phyloP scores from a whole-genome alignment of 2,113 vertebrate genomes.

The Anguilla rostrata region DNA sequence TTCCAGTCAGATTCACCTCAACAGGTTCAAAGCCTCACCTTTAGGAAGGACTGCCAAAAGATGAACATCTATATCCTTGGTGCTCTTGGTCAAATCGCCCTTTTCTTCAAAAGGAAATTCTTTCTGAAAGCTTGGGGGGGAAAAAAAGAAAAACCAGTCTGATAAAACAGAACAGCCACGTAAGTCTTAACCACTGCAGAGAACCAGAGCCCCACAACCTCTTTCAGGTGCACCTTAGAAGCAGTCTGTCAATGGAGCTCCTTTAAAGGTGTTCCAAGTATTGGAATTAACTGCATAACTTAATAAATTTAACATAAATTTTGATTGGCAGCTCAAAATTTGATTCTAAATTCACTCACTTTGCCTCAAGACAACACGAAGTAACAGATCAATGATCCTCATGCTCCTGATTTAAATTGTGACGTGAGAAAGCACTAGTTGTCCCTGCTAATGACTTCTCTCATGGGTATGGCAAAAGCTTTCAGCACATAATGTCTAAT shows the following conservation, averaged over 20 bases:
- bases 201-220: neutral
- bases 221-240: conserved; percentile 2
- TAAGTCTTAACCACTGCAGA: conserved; percentile 30
- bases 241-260: neutral
- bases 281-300: neutral
- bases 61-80: conserved; percentile 80
- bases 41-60: conserved; percentile 82
- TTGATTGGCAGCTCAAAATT: neutral
- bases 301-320: neutral
- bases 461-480: neutral
- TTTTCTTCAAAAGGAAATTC: conserved; percentile 75
- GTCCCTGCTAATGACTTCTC: neutral
- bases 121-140: conserved; percentile 81
- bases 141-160: conserved; percentile 13
- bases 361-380: neutral
- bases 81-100: conserved; percentile 73
- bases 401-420: neutral
- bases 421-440: neutral
- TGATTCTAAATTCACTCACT: neutral
- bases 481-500: neutral
- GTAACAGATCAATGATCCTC: neutral
- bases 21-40: conserved; percentile 67
- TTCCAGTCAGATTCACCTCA: neutral
- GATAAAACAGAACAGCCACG: conserved; percentile 38
- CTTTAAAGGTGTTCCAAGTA: neutral